Percentiles rank a stretch among this genome's conserved stretches.
phyloP scores from a whole-genome alignment of 2,113 vertebrate genomes.

The Tragelaphus strepsiceros region DNA sequence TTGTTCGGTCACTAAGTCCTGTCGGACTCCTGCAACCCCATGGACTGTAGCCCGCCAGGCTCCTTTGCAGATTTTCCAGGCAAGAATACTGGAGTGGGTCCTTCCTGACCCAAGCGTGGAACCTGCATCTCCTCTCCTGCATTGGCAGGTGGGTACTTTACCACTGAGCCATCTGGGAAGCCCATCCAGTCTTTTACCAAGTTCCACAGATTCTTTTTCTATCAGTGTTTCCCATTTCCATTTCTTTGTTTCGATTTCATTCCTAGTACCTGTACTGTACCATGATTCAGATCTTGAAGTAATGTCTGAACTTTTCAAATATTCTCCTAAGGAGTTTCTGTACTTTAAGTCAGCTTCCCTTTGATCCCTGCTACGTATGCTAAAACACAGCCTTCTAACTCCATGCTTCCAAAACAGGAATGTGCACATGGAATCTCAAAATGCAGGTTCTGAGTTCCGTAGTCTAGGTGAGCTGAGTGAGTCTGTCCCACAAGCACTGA shows the following conservation, averaged over 20 bases:
- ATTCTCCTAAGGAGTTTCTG: not conserved
- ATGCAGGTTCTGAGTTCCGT: not conserved
- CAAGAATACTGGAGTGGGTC: not conserved
- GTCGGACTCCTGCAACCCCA: not conserved
- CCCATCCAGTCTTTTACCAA: not conserved
- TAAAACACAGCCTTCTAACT: not conserved
- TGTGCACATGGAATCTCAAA: not conserved
- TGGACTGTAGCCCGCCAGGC: not conserved
- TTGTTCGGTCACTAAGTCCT: not conserved
- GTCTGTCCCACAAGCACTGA: not conserved
- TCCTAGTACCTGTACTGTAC: not conserved
- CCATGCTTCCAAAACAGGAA: not conserved
- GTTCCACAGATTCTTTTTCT: not conserved
- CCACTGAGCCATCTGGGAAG: not conserved
- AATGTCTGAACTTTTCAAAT: not conserved
- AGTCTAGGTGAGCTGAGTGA: not conserved
- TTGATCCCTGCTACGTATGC: not conserved
- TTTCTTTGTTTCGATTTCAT: slow-evolving; percentile 12
- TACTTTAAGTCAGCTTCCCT: not conserved
- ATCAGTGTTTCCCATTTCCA: not conserved
- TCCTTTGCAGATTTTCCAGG: not conserved
- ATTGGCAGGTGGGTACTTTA: not conserved
- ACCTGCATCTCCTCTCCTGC: not conserved
- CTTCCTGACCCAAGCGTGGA: not conserved
- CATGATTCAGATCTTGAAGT: not conserved